These are phyloP conservation scores for Lepidurus couesii DNA, from an alignment of 1,140 invertebrate species.

Conservation along the genomic window DNA sequence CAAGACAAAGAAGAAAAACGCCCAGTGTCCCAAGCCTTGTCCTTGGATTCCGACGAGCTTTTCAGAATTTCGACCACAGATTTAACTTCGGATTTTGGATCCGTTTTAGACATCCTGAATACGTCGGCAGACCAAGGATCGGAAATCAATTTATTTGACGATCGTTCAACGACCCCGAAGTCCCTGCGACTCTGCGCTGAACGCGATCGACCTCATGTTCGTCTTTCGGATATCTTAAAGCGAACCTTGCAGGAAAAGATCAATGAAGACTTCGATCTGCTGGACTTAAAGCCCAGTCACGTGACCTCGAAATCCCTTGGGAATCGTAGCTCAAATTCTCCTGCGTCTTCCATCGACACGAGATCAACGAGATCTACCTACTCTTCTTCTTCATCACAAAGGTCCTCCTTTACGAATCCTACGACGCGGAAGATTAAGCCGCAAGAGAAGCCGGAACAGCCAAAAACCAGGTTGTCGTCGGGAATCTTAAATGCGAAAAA, in stretches of 20 bases:
- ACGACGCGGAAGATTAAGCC: not conserved
- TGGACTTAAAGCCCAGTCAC: not conserved
- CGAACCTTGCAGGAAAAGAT: not conserved
- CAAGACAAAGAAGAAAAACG: conserved; percentile 1
- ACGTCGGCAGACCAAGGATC: conserved; percentile 1
- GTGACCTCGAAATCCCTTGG: not conserved
- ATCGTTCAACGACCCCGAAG: not conserved
- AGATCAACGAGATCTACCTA: not conserved
- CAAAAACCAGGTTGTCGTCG: not conserved
- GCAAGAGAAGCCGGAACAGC: not conserved
- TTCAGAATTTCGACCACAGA: conserved; percentile 24
- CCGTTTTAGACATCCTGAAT: conserved; percentile 26
- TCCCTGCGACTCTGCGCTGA: not conserved
- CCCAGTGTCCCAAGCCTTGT: not conserved
- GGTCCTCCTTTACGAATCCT: not conserved
- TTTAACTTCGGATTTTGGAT: conserved; percentile 24
- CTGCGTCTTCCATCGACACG: not conserved
- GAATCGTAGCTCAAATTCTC: not conserved
- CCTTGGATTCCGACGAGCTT: conserved; percentile 26
- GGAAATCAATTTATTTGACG: not conserved
- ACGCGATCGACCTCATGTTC: not conserved
- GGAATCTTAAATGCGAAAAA: not conserved
- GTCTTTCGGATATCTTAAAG: not conserved
- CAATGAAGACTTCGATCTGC: not conserved
- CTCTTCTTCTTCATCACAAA: not conserved